These are phyloP conservation scores for Drosophila testacea DNA, from an alignment of 2,888 invertebrate genomes.

Conservation along the genomic window DNA sequence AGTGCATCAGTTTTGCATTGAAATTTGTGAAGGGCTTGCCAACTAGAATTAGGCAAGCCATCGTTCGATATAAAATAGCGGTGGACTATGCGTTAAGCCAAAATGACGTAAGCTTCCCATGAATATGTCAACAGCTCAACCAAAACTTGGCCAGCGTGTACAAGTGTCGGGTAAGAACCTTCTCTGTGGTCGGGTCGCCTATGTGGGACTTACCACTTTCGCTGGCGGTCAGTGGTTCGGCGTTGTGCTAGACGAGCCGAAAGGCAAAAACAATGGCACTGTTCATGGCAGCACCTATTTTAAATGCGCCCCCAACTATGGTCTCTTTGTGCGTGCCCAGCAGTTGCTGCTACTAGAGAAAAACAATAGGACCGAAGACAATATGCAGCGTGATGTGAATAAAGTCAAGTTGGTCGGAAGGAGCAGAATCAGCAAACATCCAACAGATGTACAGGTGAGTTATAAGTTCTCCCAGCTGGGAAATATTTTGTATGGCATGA, in stretches of 20 bases:
- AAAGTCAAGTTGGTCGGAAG: constrained; percentile 33
- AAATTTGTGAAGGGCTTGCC: constrained; percentile 40
- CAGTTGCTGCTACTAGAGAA: constrained; percentile 88
- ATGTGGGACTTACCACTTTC: constrained; percentile 95
- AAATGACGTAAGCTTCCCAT: constrained; percentile 70
- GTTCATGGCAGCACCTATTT: constrained; percentile 97
- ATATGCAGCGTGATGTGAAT: constrained; percentile 64
- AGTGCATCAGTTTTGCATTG: constrained; percentile 63
- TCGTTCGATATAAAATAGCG: constrained; percentile 38
- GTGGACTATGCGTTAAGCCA: constrained; percentile 40
- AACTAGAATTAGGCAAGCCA: constrained; percentile 61
- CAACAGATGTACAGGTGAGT: constrained; percentile 59
- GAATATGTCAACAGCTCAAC: constrained; percentile 69
- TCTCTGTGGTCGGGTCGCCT: constrained; percentile 95
- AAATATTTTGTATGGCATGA: neutral
- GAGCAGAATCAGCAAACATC: constrained; percentile 26
- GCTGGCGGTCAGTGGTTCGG: constrained; percentile 98
- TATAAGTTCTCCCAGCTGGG: neutral
- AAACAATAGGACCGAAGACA: constrained; percentile 39
- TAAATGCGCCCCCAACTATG: constrained; percentile 96
- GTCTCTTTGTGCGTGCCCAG: constrained; percentile 96
- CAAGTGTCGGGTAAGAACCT: constrained; percentile 89
- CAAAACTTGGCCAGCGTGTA: constrained; percentile 72
- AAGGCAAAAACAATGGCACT: constrained; percentile 98
- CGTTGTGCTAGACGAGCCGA: constrained; percentile 95